These are phyloP conservation scores for Acrocephalus arundinaceus DNA, from an alignment of 2,113 vertebrate genomes.

Conservation along the genomic window DNA sequence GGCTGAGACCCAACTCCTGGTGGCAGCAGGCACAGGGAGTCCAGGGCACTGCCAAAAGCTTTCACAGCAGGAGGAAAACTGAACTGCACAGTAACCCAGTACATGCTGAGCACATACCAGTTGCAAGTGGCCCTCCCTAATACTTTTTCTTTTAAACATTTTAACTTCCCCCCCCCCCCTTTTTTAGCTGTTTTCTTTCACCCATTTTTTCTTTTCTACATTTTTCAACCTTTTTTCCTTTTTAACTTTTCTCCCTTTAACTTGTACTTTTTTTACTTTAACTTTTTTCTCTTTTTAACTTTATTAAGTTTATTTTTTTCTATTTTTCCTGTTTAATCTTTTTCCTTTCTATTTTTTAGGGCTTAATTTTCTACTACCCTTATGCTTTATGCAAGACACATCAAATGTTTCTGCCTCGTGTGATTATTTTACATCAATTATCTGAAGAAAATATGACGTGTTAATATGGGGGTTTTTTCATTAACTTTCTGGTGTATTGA, in stretches of 20 bases:
- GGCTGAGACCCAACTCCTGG: accelerated
- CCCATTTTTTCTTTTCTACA: no score
- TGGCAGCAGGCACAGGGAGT: background rate
- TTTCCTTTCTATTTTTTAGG: background rate
- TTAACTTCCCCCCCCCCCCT: no score
- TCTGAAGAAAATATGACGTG: background rate
- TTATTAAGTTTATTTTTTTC: background rate
- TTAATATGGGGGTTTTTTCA: accelerated
- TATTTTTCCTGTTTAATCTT: background rate
- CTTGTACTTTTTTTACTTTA: background rate
- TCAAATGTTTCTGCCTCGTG: accelerated
- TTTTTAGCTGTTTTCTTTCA: no score
- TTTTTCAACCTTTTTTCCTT: background rate
- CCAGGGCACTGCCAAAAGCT: background rate
- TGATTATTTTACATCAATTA: background rate
- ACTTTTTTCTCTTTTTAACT: background rate
- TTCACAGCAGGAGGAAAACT: background rate
- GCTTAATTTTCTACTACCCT: background rate
- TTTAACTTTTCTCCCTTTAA: background rate
- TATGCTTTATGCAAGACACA: background rate
- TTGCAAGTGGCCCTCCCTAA: background rate
- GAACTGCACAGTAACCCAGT: background rate
- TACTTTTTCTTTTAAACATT: background rate
- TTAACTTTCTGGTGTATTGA: background rate
- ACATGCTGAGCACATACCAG: background rate